A percentile compares a stretch with the other conserved stretches of the same genome.
Evolutionary conservation across 37 sponge, comb jelly and placozoan genomes (phyloP).

Genomic region (Halisarca cf. caerulea): DNA sequence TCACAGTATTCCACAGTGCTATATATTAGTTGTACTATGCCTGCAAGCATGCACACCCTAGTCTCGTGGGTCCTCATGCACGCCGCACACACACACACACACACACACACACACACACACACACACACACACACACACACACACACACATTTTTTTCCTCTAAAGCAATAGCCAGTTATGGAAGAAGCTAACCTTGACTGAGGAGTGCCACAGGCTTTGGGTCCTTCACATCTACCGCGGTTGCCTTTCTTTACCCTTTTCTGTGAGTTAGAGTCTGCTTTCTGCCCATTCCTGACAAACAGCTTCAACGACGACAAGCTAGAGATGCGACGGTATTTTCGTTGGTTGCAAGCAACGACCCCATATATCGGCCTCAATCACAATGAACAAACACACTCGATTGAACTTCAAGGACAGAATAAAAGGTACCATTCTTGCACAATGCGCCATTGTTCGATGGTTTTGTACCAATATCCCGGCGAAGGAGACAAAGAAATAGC

Average conservation of each 20-base stretch:
- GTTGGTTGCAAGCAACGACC: neutral
- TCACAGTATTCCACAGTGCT: no score
- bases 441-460: neutral
- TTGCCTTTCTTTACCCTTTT: conserved; percentile 1
- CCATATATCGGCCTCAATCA: neutral
- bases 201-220: neutral
- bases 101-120: neutral
- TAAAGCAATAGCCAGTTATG: neutral
- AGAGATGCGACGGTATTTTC: neutral
- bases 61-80: no score
- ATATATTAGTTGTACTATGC: no score
- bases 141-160: neutral
- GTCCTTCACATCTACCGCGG: neutral
- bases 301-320: neutral
- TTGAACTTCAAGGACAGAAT: neutral
- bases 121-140: neutral
- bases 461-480: conserved; percentile 12
- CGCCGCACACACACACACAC: neutral
- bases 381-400: neutral
- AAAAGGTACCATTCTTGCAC: neutral
- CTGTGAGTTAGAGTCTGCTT: conserved; percentile 13
- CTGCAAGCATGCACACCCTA: no score
- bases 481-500: neutral
- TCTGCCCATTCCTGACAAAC: neutral
- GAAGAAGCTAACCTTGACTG: conserved; percentile 19